Evolutionary conservation across 1,140 invertebrate species (phyloP).

Genomic region (Neoseiulus cucumeris): DNA sequence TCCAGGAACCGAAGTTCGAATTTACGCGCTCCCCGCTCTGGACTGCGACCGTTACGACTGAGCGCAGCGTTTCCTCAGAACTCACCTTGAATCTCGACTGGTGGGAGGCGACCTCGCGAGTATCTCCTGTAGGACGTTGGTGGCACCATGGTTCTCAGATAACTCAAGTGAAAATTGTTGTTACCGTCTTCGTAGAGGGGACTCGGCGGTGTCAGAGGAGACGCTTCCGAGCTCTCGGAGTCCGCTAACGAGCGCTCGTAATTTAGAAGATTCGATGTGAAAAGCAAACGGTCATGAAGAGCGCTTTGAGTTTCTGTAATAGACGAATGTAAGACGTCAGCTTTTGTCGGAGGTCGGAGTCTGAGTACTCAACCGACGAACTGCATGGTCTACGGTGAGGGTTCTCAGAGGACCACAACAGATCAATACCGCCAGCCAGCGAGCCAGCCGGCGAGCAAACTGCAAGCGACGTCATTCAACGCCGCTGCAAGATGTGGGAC

Average conservation of each 20-base stretch:
- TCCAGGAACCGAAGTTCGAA: neutral
- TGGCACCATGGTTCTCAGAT: neutral
- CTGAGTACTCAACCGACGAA: too few relatives aligned
- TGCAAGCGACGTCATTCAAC: too few relatives aligned
- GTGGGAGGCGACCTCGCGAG: neutral
- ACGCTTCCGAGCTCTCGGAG: neutral
- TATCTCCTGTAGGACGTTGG: neutral
- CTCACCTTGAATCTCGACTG: constrained; percentile 5
- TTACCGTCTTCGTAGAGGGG: neutral
- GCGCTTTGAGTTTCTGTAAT: neutral
- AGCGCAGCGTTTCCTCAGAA: neutral
- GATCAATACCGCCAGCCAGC: too few relatives aligned
- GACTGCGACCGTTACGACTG: neutral
- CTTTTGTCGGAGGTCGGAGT: too few relatives aligned
- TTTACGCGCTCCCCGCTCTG: neutral
- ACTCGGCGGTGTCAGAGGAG: neutral
- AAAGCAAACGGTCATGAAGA: constrained; percentile 9
- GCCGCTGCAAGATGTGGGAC: too few relatives aligned
- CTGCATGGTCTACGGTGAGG: too few relatives aligned
- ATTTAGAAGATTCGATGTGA: neutral
- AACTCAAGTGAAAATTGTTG: neutral
- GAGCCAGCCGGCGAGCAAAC: too few relatives aligned
- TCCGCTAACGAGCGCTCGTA: neutral
- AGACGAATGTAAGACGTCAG: too few relatives aligned
- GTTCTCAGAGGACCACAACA: too few relatives aligned